phyloP scores from a whole-genome alignment of 1,140 invertebrate species.

The Pseudomyrmex cubaensis region DNA sequence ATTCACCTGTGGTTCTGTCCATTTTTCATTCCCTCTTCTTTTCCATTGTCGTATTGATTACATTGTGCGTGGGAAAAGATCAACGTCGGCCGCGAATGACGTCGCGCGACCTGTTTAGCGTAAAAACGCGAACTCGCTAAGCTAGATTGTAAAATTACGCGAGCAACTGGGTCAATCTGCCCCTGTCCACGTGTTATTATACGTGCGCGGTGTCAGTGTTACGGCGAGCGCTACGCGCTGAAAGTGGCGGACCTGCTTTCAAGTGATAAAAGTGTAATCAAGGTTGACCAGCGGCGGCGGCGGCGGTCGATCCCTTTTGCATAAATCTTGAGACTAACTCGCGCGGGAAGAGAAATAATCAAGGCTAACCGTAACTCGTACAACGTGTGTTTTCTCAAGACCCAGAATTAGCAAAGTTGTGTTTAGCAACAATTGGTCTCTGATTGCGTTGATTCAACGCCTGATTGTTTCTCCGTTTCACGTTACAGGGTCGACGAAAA shows the following conservation, averaged over 20 bases:
- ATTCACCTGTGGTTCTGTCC: background rate
- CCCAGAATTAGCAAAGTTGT: conserved; percentile 36
- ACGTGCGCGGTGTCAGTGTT: conserved; percentile 44
- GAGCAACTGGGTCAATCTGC: conserved; percentile 42
- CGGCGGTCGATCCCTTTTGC: conserved; percentile 50
- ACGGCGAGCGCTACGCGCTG: conserved; percentile 36
- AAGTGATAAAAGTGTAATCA: conserved; percentile 60
- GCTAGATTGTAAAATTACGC: conserved; percentile 53
- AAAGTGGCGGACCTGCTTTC: conserved; percentile 51
- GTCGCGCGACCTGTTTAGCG: conserved; percentile 41
- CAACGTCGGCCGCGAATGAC: conserved; percentile 20
- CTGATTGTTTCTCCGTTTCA: no score
- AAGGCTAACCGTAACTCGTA: conserved; percentile 47
- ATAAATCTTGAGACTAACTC: conserved; percentile 52
- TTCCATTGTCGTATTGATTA: conserved; percentile 24
- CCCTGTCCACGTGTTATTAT: conserved; percentile 42
- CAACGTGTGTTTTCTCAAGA: conserved; percentile 49
- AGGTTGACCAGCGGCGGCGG: conserved; percentile 44
- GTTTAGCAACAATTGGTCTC: background rate
- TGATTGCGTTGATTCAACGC: no score
- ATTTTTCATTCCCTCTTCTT: background rate
- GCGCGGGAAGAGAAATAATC: conserved; percentile 46
- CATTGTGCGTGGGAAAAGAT: conserved; percentile 55
- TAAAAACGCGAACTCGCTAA: conserved; percentile 35
- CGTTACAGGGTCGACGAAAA: background rate